phyloP scores from a whole-genome alignment of 2,113 vertebrate species.

The Psephotus haematonotus region DNA sequence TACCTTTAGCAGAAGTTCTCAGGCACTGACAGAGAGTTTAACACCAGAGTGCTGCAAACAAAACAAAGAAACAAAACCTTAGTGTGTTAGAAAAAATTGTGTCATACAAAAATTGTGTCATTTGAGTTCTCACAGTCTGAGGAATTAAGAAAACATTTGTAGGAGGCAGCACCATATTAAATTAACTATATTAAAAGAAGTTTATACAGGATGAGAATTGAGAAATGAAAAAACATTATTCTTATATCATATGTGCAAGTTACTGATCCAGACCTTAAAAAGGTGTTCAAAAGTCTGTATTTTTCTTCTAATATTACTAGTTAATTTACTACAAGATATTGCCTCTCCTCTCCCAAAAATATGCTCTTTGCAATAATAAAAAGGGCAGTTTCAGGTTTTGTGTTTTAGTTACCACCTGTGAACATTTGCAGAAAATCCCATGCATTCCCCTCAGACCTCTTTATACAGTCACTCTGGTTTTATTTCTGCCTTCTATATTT shows the following conservation, averaged over 20 bases:
- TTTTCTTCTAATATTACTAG: background rate
- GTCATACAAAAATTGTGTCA: background rate
- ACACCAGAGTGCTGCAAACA: background rate
- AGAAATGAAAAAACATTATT: background rate
- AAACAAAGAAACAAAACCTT: background rate
- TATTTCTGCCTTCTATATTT: background rate
- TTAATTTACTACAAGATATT: background rate
- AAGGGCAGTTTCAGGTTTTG: background rate
- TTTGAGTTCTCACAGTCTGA: background rate
- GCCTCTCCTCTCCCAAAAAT: background rate
- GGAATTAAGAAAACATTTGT: background rate
- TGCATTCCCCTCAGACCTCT: background rate
- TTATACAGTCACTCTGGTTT: background rate
- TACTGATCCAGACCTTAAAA: background rate
- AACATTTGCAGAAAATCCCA: background rate
- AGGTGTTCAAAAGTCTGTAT: background rate
- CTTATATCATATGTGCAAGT: fast-evolving
- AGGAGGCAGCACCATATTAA: background rate
- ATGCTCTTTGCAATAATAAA: background rate
- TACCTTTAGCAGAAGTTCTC: background rate
- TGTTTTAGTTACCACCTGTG: background rate
- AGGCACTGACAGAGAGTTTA: background rate
- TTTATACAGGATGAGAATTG: background rate
- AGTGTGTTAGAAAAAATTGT: background rate
- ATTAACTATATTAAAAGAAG: background rate